Base-by-base conservation (phyloP, 2,797 vertebrate genomes). In the Toxotes lorentzi region DNA sequence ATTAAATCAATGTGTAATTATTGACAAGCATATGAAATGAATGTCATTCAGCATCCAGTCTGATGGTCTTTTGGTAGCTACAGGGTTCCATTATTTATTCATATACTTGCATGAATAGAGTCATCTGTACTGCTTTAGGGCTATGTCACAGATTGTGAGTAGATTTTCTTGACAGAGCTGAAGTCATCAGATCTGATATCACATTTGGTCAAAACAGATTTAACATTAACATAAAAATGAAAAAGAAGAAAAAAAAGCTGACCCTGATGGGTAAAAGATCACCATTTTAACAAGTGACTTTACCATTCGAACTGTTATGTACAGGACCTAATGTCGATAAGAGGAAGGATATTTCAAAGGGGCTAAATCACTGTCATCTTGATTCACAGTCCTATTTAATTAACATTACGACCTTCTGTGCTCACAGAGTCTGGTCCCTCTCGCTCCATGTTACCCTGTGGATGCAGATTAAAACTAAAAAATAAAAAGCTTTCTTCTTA, bases 61-160 rank as follows among this genome's bases (percentile, higher is more conserved):
- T 83, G 87, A 75, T 83, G 80, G 82, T 86, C 83, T 88, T 86
- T 84, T 86, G 82, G 91, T 86, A 88, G 87, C 90, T 86, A 84
- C 82, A 86, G 87, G 89, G 77, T 77, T 50, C 69, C 72, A 92
- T 93, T 81, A 91, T 74, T 92, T 91, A 92, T 94, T 93, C 83
- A 93, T 88, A 67, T 9, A 51, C 70, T 68, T 43, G 67, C 63
- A 74, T 82, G 75, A 83, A 88, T 83, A 84, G 84, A 85, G 73
- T 87, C 66, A 78, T 83, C 66, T 61, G 50, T 27, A 72, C 61
- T 70, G 76, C 64, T 82, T 71, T 67, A 34, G 0, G 21, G 63
- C 23, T 14, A 14, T 14, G 64, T 48, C 13, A 56, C 40, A 67
- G 62, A 78, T 60, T 59, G 58, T 30, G 48, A 69, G 32, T 7